Base-by-base conservation (phyloP, 2,797 vertebrate genomes). In the Arremon brunneinucha region DNA sequence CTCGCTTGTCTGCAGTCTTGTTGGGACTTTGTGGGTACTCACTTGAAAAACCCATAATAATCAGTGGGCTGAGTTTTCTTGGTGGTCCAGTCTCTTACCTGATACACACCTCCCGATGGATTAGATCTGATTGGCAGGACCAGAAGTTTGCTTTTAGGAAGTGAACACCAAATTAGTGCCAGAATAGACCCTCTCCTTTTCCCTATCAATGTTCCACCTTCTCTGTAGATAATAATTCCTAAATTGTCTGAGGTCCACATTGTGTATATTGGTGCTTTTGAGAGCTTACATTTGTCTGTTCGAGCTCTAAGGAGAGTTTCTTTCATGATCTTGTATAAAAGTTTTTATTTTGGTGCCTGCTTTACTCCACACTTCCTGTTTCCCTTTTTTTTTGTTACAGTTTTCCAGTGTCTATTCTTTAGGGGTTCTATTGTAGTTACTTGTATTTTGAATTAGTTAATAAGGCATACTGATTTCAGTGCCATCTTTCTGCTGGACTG, bases 71-170 rank as follows among this genome's bases (percentile, higher is more conserved):
- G 10, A 50, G 24, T 14, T 34, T 83, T 50, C 44, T 39, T 83
- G 64, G 14, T 50, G 16, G 5, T 26, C n/a, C 14, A 34, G 7
- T 49, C 14, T 30, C 24, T 39, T 57, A 39, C 5, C 24, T 8
- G 43, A 19, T 8, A 8, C 28, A 9, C 17, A 14, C 2, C 20
- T 70, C 3, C 14, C 37, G 70, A 0, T 2, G 6, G 12, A 20
- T 57, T 34, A 76, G n/a, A 46, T 64, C 57, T 49, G 4, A 1
- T 50, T 77, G 79, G 24, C 37, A 77, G 28, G 28, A 89, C 39
- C 8, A 12, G 49, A 52, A 71, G 5, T 83, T 57, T 39, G 9
- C 8, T 50, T 89, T 75, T 55, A 59, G 50, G 14, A 71, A 47
- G 19, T 24, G 24, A 90, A 47, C 4, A 13, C 23, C 11, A 34